Evolutionary conservation across 2,888 invertebrate species (phyloP).

Genomic region (Diachrysia chrysitis): DNA sequence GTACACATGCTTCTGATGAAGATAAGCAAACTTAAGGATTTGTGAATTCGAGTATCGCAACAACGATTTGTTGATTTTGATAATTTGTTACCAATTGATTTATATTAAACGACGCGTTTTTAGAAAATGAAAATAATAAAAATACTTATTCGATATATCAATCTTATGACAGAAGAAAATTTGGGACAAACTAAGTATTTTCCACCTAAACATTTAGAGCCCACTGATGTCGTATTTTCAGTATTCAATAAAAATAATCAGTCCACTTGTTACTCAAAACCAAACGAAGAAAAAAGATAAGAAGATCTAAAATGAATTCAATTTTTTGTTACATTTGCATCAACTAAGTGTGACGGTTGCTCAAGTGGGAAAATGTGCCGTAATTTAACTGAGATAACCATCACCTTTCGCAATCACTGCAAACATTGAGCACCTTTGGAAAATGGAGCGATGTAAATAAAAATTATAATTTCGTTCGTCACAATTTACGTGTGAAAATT

Average conservation of each 20-base stretch:
- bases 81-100: constrained; percentile 6
- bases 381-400: constrained; percentile 69
- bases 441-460: constrained; percentile 47
- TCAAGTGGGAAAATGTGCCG: constrained; percentile 69
- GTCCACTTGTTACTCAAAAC: constrained; percentile 9
- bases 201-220: background rate
- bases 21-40: constrained; percentile 64
- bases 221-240: background rate
- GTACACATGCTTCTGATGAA: constrained; percentile 68
- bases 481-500: constrained; percentile 15
- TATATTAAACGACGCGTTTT: background rate
- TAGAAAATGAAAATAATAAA: background rate
- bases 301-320: constrained; percentile 35
- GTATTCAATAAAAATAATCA: background rate
- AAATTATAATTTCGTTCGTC: constrained; percentile 23
- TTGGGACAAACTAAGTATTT: no score
- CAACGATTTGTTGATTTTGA: constrained; percentile 24
- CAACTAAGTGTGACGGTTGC: constrained; percentile 65
- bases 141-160: background rate
- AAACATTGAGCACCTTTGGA: constrained; percentile 57
- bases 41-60: constrained; percentile 43
- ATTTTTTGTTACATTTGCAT: constrained; percentile 58
- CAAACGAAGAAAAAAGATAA: constrained; percentile 32
- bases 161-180: background rate
- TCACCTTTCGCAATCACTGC: constrained; percentile 68